These are phyloP conservation scores for Euschistus heros DNA, from an alignment of 1,140 invertebrate species.

Conservation along the genomic window DNA sequence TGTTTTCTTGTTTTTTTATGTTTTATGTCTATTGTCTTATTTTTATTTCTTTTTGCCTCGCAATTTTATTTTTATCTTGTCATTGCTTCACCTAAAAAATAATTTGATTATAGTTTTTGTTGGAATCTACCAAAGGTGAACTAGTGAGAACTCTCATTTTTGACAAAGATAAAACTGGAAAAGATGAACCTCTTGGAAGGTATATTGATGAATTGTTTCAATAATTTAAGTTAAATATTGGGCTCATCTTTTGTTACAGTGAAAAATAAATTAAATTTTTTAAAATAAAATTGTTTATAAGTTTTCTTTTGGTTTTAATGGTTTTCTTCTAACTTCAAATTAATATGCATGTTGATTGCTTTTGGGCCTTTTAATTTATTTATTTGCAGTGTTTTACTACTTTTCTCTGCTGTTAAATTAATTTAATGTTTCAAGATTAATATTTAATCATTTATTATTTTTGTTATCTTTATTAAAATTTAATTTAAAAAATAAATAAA, in stretches of 20 bases:
- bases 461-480: no score
- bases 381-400: background rate
- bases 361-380: background rate
- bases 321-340: background rate
- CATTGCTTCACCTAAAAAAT: background rate
- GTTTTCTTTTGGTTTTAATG: constrained; percentile 2
- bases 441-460: background rate
- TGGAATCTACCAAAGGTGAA: constrained; percentile 35
- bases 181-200: constrained; percentile 73
- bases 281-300: background rate
- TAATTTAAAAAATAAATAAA: background rate
- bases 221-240: constrained; percentile 6
- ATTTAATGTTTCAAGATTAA: background rate
- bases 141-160: constrained; percentile 42
- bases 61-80: background rate
- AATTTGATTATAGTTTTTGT: constrained; percentile 36
- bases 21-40: background rate
- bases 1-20: background rate
- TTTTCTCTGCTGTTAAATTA: constrained; percentile 2
- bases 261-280: constrained; percentile 18
- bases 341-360: background rate
- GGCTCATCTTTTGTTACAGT: constrained; percentile 12
- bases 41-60: constrained; percentile 1
- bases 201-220: constrained; percentile 35
- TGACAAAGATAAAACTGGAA: constrained; percentile 69